Base-by-base conservation (phyloP, 2,888 invertebrate genomes). In the Sinhomidia bicolor region DNA sequence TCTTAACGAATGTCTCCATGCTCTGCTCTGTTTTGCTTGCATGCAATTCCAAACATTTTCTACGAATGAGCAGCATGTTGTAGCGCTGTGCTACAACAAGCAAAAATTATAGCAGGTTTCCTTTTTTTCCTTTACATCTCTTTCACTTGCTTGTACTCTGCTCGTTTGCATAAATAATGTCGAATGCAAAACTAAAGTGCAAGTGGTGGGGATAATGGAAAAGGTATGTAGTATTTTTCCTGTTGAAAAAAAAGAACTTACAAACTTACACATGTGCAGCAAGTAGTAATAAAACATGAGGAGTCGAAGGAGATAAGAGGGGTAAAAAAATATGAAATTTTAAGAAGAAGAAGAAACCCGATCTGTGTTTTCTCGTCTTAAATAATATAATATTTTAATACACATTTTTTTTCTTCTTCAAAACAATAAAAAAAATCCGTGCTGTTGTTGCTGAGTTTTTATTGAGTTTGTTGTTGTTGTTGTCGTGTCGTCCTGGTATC, bases 121-220 rank as follows among this genome's bases (percentile, higher is more conserved):
- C 0, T n/a, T n/a, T n/a, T n/a, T n/a, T n/a, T n/a, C n/a, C n/a
- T n/a, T n/a, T n/a, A n/a, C n/a, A n/a, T n/a, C n/a, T n/a, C n/a
- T n/a, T n/a, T n/a, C n/a, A n/a, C n/a, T n/a, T n/a, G n/a, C n/a
- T n/a, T n/a, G n/a, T n/a, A n/a, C n/a, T n/a, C n/a, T n/a, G n/a
- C n/a, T n/a, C 12, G 20, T 20, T 0, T 60, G 3, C 62, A 62
- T 32, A 41, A 32, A 41, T 68, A 68, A 60, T n/a, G 41, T 68
- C 36, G 36, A n/a, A 68, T 29, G 26, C 1, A 36, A 62, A 14
- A 62, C 26, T 29, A 23, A 57, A 47, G 17, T 17, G 32, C 79
- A 79, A n/a, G n/a, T n/a, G n/a, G n/a, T 57, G 54, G 57, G 26
- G 54, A 54, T 80, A 80, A 80, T 80, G 80, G 80, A 80, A 80